Percentiles rank a stretch among this genome's conserved stretches.
These are phyloP conservation scores for Drosophila grimshawi DNA, from an alignment of 1,140 invertebrate genomes.

Conservation along the genomic window DNA sequence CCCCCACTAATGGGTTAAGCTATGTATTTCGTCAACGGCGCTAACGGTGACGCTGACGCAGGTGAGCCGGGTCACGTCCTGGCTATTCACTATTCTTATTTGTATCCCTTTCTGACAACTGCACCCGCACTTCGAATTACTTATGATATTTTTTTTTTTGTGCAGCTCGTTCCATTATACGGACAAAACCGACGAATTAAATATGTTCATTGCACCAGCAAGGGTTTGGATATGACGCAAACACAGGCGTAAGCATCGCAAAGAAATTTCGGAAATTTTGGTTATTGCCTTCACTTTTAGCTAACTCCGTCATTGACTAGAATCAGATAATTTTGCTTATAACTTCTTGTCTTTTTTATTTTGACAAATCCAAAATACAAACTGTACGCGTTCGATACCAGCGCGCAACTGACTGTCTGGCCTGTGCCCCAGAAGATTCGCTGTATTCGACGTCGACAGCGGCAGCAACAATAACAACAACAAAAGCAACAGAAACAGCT, in stretches of 20 bases:
- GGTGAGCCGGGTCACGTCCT: conserved; percentile 1
- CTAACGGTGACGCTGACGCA: neutral
- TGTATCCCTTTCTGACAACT: conserved; percentile 16
- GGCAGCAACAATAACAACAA: conserved; percentile 23
- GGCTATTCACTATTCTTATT: neutral
- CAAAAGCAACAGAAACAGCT: conserved; percentile 41
- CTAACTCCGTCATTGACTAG: too few relatives aligned
- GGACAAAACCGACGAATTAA: conserved; percentile 35
- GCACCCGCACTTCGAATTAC: conserved; percentile 67
- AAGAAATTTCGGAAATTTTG: neutral
- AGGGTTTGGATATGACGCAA: neutral
- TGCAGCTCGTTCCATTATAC: conserved; percentile 30
- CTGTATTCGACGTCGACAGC: conserved; percentile 53
- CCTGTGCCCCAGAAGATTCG: conserved; percentile 44
- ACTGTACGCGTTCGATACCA: conserved; percentile 75
- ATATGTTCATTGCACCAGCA: neutral
- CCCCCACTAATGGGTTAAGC: too few relatives aligned
- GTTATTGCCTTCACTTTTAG: neutral
- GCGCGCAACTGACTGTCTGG: conserved; percentile 66
- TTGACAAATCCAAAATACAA: conserved; percentile 54
- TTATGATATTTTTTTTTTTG: conserved; percentile 51
- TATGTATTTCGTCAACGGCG: too few relatives aligned
- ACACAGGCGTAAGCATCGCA: neutral
- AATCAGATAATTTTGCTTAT: neutral
- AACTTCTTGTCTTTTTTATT: conserved; percentile 8